Evolutionary conservation across 2,888 invertebrate genomes (phyloP).

Genomic region (Electrophaes corylata): DNA sequence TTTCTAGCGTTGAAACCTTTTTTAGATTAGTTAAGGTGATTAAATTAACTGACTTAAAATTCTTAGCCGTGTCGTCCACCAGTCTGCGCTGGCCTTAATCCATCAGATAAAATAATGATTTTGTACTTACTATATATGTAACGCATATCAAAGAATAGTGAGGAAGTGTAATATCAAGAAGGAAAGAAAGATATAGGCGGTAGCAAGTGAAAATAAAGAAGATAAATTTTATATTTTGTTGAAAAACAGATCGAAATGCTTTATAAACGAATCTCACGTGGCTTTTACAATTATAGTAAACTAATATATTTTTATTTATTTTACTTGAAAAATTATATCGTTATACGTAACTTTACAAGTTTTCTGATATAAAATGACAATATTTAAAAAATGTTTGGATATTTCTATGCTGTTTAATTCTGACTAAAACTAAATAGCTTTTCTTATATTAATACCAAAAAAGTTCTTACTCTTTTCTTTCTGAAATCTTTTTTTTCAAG

Average conservation of each 20-base stretch:
- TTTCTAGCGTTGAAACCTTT: too few species aligned
- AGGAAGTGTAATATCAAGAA: not conserved
- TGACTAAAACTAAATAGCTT: not conserved
- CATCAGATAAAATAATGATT: not conserved
- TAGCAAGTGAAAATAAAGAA: conserved; percentile 4
- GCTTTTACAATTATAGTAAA: conserved; percentile 13
- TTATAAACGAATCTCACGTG: conserved; percentile 23
- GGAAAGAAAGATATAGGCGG: conserved; percentile 6
- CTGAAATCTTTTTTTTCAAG: not conserved
- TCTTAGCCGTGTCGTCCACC: too few species aligned
- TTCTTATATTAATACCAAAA: not conserved
- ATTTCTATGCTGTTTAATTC: conserved; percentile 7
- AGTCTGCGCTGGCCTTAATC: too few species aligned
- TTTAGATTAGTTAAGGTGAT: too few species aligned
- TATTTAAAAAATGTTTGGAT: conserved; percentile 16
- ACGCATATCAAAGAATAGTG: conserved; percentile 3
- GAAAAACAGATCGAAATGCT: conserved; percentile 4
- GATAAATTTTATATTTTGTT: not conserved
- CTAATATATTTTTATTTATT: conserved; percentile 18
- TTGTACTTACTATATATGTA: conserved; percentile 4
- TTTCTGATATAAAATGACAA: conserved; percentile 16
- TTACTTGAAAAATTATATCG: conserved; percentile 2
- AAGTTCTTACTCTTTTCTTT: not conserved
- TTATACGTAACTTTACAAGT: conserved; percentile 17
- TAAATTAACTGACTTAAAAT: too few species aligned